Percentiles rank a stretch among this genome's conserved stretches.
Conservation (phyloP, 2,888 invertebrate species). For the Spodoptera littoralis region DNA sequence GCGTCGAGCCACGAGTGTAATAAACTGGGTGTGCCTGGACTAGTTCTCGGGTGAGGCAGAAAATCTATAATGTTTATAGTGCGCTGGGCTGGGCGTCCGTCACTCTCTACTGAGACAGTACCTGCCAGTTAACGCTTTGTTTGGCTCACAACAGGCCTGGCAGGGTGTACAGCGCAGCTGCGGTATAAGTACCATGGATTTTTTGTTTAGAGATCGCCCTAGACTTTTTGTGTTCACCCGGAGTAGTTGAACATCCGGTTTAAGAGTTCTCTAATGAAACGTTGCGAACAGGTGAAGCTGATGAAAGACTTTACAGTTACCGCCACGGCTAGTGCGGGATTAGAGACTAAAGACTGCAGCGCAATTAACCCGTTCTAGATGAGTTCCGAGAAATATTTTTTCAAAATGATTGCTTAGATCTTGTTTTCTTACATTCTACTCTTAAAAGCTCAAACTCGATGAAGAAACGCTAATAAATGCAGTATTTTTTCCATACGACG, state of each 20-base stretch:
- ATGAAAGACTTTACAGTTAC: constrained; percentile 16
- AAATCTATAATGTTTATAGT: constrained; percentile 41
- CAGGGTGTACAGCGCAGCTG: constrained; percentile 37
- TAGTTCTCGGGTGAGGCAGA: constrained; percentile 28
- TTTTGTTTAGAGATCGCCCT: constrained; percentile 37
- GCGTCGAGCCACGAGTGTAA: constrained; percentile 10
- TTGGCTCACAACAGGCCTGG: constrained; percentile 16
- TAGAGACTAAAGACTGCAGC: constrained; percentile 13
- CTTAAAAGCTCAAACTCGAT: no score
- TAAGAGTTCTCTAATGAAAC: constrained; percentile 9
- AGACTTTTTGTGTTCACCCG: constrained; percentile 27
- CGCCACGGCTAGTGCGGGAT: constrained; percentile 18
- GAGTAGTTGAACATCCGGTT: constrained; percentile 38
- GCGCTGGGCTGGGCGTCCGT: constrained; percentile 21
- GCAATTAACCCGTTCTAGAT: no score
- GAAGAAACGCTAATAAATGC: no score
- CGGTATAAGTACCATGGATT: constrained; percentile 24
- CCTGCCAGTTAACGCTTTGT: constrained; percentile 40
- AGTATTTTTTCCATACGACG: no score
- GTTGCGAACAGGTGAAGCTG: constrained; percentile 35
- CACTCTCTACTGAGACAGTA: constrained; percentile 29
- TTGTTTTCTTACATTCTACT: no score
- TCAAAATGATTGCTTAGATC: no score
- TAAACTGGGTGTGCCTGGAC: constrained; percentile 39
- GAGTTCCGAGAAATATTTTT: constrained; percentile 2